Evolutionary conservation across 2,113 vertebrate species (phyloP).

Genomic region (Pseudopodoces humilis): DNA sequence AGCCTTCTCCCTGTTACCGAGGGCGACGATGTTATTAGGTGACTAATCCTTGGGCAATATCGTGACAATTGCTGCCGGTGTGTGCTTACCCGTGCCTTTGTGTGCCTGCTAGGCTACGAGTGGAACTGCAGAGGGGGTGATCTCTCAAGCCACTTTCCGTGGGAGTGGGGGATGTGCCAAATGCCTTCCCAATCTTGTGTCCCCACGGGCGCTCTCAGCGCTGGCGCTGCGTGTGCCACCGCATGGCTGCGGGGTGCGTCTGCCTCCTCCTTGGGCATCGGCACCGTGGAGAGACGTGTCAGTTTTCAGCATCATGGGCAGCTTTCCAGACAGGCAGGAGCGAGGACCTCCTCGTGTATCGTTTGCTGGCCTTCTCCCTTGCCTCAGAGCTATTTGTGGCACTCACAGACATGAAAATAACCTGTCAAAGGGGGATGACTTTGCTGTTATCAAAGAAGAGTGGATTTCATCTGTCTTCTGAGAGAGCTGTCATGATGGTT

Average conservation of each 20-base stretch:
- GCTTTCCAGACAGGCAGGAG: neutral
- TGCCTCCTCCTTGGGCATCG: neutral
- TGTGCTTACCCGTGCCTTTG: neutral
- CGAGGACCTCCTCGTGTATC: neutral
- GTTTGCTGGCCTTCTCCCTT: neutral
- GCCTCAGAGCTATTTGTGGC: conserved; percentile 6
- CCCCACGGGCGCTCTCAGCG: neutral
- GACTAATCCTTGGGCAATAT: neutral
- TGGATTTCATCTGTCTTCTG: neutral
- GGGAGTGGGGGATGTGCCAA: neutral
- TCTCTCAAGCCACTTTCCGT: neutral
- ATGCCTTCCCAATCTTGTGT: neutral
- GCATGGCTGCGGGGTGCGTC: neutral
- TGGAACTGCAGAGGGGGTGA: neutral
- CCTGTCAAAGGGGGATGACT: neutral
- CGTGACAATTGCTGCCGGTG: neutral
- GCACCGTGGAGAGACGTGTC: neutral
- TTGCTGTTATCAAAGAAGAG: neutral
- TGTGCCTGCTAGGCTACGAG: neutral
- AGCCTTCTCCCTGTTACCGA: neutral
- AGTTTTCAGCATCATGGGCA: neutral
- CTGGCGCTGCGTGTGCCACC: accelerated
- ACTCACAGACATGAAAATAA: neutral
- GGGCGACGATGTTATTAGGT: neutral
- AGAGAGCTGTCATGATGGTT: neutral